Evolutionary conservation across 92 coral and sea anemone genomes (phyloP).

Genomic region (Ricordea florida): DNA sequence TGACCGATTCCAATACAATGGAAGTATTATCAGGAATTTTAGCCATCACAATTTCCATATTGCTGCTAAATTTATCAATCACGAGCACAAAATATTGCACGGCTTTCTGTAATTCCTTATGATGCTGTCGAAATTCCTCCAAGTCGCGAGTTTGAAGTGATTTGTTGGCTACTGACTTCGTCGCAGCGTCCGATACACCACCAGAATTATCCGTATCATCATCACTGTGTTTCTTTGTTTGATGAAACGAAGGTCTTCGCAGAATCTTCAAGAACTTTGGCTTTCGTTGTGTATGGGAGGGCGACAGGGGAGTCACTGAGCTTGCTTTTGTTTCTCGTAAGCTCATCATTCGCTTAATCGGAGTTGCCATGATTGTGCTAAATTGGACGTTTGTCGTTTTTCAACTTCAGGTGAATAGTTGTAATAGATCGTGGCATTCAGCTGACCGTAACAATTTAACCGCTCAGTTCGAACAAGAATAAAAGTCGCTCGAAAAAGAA

Average conservation of each 20-base stretch:
- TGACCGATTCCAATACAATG: constrained; percentile 88
- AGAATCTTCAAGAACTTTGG: constrained; percentile 73
- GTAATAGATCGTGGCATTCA: constrained; percentile 1
- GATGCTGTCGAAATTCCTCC: constrained; percentile 82
- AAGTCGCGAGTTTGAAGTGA: constrained; percentile 77
- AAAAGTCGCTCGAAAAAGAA: not conserved
- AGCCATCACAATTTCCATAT: constrained; percentile 86
- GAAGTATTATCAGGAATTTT: constrained; percentile 94
- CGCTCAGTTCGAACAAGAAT: not conserved
- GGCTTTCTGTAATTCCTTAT: constrained; percentile 87
- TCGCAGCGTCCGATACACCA: not conserved
- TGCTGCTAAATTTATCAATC: constrained; percentile 58
- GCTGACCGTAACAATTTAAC: not conserved
- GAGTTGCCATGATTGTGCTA: constrained; percentile 49
- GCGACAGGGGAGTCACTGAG: constrained; percentile 8
- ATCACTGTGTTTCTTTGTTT: constrained; percentile 54
- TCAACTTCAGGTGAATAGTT: not conserved
- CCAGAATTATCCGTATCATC: constrained; percentile 18
- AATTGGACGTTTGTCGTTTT: constrained; percentile 6
- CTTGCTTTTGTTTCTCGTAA: constrained; percentile 12
- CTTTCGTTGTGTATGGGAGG: constrained; percentile 29
- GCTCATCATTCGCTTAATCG: constrained; percentile 66
- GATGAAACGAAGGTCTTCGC: constrained; percentile 75
- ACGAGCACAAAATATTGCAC: constrained; percentile 83
- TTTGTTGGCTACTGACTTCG: constrained; percentile 31